phyloP scores from a whole-genome alignment of 2,113 vertebrate species.

The Oplegnathus fasciatus region DNA sequence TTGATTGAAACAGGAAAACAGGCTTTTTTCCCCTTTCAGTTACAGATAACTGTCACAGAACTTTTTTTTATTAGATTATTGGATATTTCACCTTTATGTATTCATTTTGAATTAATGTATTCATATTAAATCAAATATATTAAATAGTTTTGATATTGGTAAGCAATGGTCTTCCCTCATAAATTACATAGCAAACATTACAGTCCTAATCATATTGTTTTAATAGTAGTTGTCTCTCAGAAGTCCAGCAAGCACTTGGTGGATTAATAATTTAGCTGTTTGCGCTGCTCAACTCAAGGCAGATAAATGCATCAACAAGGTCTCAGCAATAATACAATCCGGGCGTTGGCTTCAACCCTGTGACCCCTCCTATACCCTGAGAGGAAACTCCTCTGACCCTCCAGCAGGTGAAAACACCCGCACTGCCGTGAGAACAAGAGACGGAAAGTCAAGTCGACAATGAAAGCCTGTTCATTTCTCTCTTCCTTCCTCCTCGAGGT shows the following conservation, averaged over 20 bases:
- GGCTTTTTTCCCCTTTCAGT: not conserved
- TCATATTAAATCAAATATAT: not conserved
- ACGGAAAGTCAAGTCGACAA: slow-evolving; percentile 29
- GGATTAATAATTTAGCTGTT: slow-evolving; percentile 24
- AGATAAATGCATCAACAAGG: slow-evolving; percentile 12
- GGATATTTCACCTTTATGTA: not conserved
- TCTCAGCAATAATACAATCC: slow-evolving; percentile 36
- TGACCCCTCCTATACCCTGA: slow-evolving; percentile 38
- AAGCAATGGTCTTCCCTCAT: not conserved
- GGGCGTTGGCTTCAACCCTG: slow-evolving; percentile 46
- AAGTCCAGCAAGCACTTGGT: not conserved
- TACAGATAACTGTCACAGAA: not conserved
- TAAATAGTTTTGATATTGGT: not conserved
- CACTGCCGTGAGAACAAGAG: slow-evolving; percentile 36
- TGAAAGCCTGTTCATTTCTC: slow-evolving; percentile 34
- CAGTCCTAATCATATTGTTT: not conserved
- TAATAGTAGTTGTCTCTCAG: not conserved
- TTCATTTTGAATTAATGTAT: not conserved
- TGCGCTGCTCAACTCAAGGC: not conserved
- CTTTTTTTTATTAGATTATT: not conserved
- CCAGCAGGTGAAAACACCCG: slow-evolving; percentile 38
- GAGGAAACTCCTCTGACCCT: slow-evolving; percentile 30
- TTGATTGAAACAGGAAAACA: not conserved
- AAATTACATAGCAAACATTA: not conserved
- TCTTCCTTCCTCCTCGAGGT: slow-evolving; percentile 15